Percentiles rank a stretch among this genome's conserved stretches.
Evolutionary conservation across 1,140 invertebrate genomes (phyloP).

Genomic region (Hyles vespertilio): DNA sequence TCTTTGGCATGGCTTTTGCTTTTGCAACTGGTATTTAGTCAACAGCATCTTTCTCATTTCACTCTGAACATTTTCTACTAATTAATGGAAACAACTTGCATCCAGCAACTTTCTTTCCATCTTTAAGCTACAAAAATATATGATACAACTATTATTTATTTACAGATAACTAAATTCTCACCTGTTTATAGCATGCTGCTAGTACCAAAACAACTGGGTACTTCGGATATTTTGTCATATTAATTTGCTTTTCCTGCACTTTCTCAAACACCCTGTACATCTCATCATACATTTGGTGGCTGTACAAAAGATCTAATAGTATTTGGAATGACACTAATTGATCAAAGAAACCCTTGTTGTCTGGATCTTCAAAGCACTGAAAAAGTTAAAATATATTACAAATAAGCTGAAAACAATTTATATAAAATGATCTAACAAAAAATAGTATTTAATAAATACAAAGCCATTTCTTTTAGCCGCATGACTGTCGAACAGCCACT

Average conservation of each 20-base stretch:
- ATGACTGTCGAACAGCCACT: too few relatives aligned
- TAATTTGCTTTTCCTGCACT: conserved; percentile 76
- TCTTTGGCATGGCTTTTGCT: too few relatives aligned
- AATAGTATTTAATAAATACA: too few relatives aligned
- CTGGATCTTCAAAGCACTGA: conserved; percentile 80
- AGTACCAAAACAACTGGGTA: conserved; percentile 80
- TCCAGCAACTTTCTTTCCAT: too few relatives aligned
- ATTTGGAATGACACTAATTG: conserved; percentile 83
- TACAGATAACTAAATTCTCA: conserved; percentile 52
- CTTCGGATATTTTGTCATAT: conserved; percentile 80
- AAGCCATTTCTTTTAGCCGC: too few relatives aligned
- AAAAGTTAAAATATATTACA: conserved; percentile 37
- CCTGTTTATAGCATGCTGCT: conserved; percentile 86
- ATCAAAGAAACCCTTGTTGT: conserved; percentile 81
- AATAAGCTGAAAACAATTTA: not conserved
- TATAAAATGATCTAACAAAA: too few relatives aligned
- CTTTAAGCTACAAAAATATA: too few relatives aligned
- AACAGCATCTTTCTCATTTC: too few relatives aligned
- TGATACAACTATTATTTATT: too few relatives aligned
- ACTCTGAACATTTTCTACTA: too few relatives aligned
- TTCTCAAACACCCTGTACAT: conserved; percentile 80
- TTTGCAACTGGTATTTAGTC: too few relatives aligned
- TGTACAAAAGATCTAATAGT: conserved; percentile 83
- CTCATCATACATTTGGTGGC: conserved; percentile 82
- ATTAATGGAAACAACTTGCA: too few relatives aligned